Base-by-base conservation (phyloP, 2,113 vertebrate genomes). In the Hipposideros armiger region DNA sequence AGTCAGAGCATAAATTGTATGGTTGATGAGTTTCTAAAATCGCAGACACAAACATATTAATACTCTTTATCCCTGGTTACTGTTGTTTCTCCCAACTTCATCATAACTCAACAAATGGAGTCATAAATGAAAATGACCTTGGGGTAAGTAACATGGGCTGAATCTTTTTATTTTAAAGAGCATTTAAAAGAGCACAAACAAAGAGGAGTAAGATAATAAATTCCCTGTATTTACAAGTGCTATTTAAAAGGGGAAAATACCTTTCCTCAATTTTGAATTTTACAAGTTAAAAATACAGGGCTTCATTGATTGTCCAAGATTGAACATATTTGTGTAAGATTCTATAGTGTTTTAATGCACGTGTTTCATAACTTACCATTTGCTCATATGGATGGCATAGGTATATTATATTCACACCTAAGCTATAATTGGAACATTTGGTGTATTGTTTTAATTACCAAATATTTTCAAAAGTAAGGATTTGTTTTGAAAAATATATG, bases 391-490 rank as follows among this genome's bases (percentile, higher is more conserved):
- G 26, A 26, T 77, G 82, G 15, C 11, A 16, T 7, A 73, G 52
- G 11, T 80, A 40, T 58, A 45, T 82, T 73, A 14, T 42, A 76
- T 36, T 32, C 22, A 70, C 45, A 16, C 5, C 22, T 89, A 64
- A 19, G 40, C 28, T 86, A 73, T 24, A 28, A 72, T 91, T 36
- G 81, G 83, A 91, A 94, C 42, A 77, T 89, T 81, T 83, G 22
- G 7, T 32, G 22, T 28, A 74, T 74, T 94, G 50, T 73, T 66
- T 88, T 56, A 70, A 88, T 50, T 90, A 87, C 15, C 77, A 91
- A 89, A 76, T 88, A 94, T 93, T 96, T 96, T 78, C 60, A 28
- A 85, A 81, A 90, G 56, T 62, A 90, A 90, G 26, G 9, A 66
- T 82, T 69, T 85, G 50, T 88, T 96, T 89, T 85, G 69, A 85